A percentile compares a stretch with the other conserved stretches of the same genome.
These are phyloP conservation scores for Sialis lutaria DNA, from an alignment of 2,888 invertebrate genomes.

Conservation along the genomic window DNA sequence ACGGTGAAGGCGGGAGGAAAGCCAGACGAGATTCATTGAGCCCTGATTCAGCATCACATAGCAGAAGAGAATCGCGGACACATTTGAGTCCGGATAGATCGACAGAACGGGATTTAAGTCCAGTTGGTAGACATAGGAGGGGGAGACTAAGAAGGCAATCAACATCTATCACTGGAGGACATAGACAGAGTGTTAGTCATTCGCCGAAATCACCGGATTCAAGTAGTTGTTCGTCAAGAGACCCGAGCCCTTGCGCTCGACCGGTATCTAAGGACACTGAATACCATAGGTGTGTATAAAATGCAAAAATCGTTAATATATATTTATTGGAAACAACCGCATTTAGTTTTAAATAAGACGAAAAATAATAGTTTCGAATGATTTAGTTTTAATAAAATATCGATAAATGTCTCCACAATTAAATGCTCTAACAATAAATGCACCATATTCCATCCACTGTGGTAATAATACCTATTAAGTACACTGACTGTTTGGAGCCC, in stretches of 20 bases:
- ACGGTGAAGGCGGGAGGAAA: slow-evolving; percentile 48
- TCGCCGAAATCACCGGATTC: slow-evolving; percentile 48
- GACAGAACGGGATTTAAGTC: slow-evolving; percentile 66
- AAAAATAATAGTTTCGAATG: too few species aligned
- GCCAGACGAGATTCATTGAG: slow-evolving; percentile 75
- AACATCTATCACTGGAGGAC: slow-evolving; percentile 50
- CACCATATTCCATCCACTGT: too few species aligned
- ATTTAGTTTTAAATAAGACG: too few species aligned
- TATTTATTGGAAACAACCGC: too few species aligned
- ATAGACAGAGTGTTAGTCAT: slow-evolving; percentile 16
- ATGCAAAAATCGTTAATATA: too few species aligned
- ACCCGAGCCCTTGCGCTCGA: slow-evolving; percentile 64
- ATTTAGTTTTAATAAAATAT: too few species aligned
- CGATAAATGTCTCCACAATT: too few species aligned
- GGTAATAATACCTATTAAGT: too few species aligned
- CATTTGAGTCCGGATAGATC: slow-evolving; percentile 66
- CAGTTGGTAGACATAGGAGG: slow-evolving; percentile 48
- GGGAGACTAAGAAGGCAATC: slow-evolving; percentile 61
- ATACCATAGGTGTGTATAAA: slow-evolving; percentile 10
- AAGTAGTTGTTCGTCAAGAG: slow-evolving; percentile 66
- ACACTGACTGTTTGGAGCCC: too few species aligned
- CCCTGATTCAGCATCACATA: slow-evolving; percentile 69
- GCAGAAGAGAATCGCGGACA: slow-evolving; percentile 56
- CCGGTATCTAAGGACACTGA: slow-evolving; percentile 21
- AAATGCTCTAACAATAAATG: too few species aligned